Evolutionary conservation across 2,797 vertebrate genomes (phyloP).

Genomic region (Leptoclinus maculatus): DNA sequence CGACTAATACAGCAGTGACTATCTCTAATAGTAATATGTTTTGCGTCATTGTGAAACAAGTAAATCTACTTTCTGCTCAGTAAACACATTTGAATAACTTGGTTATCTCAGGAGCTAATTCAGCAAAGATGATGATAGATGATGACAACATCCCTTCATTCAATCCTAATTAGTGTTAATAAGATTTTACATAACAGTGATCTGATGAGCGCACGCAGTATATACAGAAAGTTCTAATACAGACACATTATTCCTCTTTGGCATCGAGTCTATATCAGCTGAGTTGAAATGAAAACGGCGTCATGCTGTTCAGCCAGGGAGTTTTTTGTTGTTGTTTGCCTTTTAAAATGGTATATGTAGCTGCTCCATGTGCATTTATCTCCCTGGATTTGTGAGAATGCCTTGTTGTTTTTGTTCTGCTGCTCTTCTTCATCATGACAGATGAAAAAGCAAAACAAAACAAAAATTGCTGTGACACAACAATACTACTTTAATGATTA

Average conservation of each 20-base stretch:
- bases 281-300: slow-evolving; percentile 8
- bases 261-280: not conserved
- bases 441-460: not conserved
- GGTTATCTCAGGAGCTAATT: slow-evolving; percentile 51
- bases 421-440: slow-evolving; percentile 14
- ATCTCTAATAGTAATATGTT: slow-evolving; percentile 40
- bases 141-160: slow-evolving; percentile 38
- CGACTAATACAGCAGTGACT: not conserved
- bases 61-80: slow-evolving; percentile 43
- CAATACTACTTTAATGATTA: not conserved
- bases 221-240: not conserved
- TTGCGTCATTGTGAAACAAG: slow-evolving; percentile 22
- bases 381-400: slow-evolving; percentile 31
- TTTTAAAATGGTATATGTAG: not conserved
- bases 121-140: slow-evolving; percentile 43
- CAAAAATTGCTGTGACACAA: not conserved
- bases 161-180: slow-evolving; percentile 58
- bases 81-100: slow-evolving; percentile 65
- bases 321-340: not conserved
- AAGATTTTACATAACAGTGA: slow-evolving; percentile 43
- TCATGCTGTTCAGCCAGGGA: slow-evolving; percentile 12
- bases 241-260: not conserved
- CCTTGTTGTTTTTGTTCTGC: slow-evolving; percentile 4
- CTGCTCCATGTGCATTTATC: slow-evolving; percentile 3
- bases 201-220: not conserved